Evolutionary conservation across 2,888 invertebrate species (phyloP).

Genomic region (Conus canariensis): DNA sequence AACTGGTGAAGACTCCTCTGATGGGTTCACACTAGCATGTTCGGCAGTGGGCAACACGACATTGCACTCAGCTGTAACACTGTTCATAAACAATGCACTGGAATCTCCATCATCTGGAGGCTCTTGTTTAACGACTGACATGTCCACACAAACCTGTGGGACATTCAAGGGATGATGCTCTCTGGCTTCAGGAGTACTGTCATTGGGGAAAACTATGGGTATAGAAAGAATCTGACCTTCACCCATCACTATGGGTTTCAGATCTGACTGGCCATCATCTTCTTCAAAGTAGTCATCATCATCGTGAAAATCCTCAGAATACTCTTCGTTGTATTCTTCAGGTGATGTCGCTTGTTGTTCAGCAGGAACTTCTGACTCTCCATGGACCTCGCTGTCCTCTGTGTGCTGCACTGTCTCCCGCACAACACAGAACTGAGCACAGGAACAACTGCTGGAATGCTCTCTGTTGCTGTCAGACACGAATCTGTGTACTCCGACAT

Average conservation of each 20-base stretch:
- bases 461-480: neutral
- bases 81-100: neutral
- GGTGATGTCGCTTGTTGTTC: neutral
- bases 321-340: neutral
- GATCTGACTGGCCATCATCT: neutral
- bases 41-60: neutral
- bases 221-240: neutral
- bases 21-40: neutral
- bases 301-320: neutral
- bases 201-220: neutral
- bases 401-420: neutral
- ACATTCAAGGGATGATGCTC: neutral
- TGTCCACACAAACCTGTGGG: slow-evolving; percentile 13
- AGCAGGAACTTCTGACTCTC: neutral
- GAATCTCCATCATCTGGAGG: slow-evolving; percentile 4
- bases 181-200: neutral
- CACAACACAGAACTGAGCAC: slow-evolving; percentile 21
- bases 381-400: neutral
- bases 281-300: slow-evolving; percentile 1
- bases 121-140: slow-evolving; percentile 28
- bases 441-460: neutral
- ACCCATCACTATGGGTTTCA: neutral
- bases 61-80: neutral
- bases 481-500: neutral
- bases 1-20: neutral